Conservation (phyloP, 2,113 vertebrate species). For the Macquaria ambigua region DNA sequence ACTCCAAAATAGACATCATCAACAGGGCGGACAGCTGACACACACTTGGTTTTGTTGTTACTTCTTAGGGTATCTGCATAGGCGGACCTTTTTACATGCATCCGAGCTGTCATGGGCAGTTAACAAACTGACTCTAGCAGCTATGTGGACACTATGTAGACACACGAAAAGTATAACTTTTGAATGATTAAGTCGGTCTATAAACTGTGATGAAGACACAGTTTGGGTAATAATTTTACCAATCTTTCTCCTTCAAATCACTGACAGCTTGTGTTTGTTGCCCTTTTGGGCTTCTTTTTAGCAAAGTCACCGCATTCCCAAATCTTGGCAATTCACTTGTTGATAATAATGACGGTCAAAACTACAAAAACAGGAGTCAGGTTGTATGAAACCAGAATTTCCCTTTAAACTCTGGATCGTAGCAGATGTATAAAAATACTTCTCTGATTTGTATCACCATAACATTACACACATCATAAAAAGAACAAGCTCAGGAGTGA, state of each 20-base stretch:
- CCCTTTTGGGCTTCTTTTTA: too few species aligned
- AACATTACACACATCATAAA: conserved; percentile 10
- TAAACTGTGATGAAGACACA: neutral
- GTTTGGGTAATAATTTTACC: neutral
- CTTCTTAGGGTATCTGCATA: neutral
- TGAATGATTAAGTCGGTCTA: neutral
- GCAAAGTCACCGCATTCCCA: too few species aligned
- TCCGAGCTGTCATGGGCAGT: neutral
- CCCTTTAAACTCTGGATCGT: neutral
- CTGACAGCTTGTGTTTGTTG: too few species aligned
- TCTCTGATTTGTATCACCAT: neutral
- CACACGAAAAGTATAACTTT: neutral
- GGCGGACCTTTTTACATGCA: neutral
- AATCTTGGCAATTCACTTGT: neutral
- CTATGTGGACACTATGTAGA: neutral
- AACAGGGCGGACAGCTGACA: neutral
- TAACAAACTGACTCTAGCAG: neutral
- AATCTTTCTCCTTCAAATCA: neutral
- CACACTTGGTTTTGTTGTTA: neutral
- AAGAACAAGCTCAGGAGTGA: conserved; percentile 28
- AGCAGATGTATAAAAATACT: neutral
- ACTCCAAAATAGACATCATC: neutral
- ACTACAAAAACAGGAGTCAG: neutral
- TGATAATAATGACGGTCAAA: neutral
- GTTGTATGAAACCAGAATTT: neutral